Evolutionary conservation across 2,113 vertebrate genomes (phyloP).

Genomic region (Serinus canaria): DNA sequence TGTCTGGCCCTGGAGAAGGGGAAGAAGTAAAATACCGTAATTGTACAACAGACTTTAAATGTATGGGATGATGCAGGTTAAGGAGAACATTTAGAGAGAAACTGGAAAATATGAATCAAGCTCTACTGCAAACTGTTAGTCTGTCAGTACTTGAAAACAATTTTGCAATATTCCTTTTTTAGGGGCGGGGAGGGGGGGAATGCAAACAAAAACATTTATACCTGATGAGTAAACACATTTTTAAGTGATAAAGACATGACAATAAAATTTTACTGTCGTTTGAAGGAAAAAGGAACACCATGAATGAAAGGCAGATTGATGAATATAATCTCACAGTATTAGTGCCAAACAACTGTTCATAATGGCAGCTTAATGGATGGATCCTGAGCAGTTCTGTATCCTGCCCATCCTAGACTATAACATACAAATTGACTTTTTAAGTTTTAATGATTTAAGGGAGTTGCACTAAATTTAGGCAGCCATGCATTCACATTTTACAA

Average conservation of each 20-base stretch:
- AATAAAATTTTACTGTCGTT: background rate
- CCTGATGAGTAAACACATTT: background rate
- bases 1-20: constrained; percentile 86
- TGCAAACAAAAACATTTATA: background rate
- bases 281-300: background rate
- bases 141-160: background rate
- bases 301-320: background rate
- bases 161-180: background rate
- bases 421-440: background rate
- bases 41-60: background rate
- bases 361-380: background rate
- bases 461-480: background rate
- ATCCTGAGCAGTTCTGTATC: background rate
- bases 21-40: background rate
- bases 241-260: background rate
- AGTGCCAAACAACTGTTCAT: background rate
- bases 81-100: background rate
- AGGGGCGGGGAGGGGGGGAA: background rate
- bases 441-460: background rate
- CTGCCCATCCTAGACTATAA: background rate
- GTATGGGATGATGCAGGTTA: background rate
- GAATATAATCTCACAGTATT: background rate
- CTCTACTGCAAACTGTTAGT: constrained; percentile 32
- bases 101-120: background rate
- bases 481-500: background rate